Conservation (phyloP, 2,113 vertebrate species). For the Plecotus auritus region DNA sequence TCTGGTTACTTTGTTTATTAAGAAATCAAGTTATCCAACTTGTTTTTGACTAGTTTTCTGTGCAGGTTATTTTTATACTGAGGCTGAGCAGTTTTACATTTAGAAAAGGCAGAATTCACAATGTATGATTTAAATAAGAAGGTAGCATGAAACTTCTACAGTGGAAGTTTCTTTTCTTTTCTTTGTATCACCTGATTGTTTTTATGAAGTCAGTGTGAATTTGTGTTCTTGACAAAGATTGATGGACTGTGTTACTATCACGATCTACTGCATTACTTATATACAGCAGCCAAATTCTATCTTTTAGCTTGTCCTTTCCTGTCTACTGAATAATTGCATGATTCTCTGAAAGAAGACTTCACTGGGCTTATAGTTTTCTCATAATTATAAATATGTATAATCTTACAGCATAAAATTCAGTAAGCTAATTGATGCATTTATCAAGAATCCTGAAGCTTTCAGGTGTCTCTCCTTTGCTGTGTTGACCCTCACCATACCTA, state of each 20-base stretch:
- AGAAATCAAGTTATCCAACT: background rate
- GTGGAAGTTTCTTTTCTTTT: constrained; percentile 32
- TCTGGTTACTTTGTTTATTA: background rate
- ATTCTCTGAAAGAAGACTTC: constrained; percentile 5
- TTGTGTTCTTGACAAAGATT: constrained; percentile 58
- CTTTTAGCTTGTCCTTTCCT: constrained; percentile 66
- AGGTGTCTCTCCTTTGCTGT: background rate
- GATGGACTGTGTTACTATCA: constrained; percentile 45
- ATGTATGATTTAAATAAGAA: background rate
- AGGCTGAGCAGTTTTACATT: background rate
- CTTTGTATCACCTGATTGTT: constrained; percentile 16
- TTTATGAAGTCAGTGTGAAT: constrained; percentile 44
- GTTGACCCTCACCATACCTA: fast-evolving
- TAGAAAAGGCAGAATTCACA: background rate
- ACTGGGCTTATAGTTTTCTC: background rate
- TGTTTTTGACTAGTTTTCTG: background rate
- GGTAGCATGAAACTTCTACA: background rate
- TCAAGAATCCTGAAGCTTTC: background rate
- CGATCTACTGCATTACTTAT: constrained; percentile 69
- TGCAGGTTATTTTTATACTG: background rate
- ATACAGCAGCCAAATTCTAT: background rate
- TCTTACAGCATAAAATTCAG: background rate
- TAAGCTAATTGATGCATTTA: background rate
- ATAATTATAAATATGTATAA: background rate
- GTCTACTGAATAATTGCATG: constrained; percentile 26